Conservation (phyloP, 1,140 invertebrate species). For the Apis dorsata region DNA sequence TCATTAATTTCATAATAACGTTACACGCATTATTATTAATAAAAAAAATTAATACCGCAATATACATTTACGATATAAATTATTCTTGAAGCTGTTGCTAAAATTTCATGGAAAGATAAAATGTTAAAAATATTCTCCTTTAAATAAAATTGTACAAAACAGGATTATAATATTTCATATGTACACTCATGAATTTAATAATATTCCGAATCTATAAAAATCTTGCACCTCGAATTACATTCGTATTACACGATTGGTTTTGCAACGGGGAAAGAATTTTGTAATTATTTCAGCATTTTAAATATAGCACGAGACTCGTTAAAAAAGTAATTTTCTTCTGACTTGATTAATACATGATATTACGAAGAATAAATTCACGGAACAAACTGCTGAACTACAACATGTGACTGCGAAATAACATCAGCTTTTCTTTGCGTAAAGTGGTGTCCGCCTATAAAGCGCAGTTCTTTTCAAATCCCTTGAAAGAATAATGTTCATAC, state of each 20-base stretch:
- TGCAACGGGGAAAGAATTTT: background rate
- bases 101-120: background rate
- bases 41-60: background rate
- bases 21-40: no score
- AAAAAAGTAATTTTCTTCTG: slow-evolving; percentile 13
- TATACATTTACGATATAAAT: background rate
- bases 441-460: background rate
- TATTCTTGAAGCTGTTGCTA: background rate
- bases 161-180: no score
- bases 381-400: background rate
- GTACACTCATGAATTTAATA: no score
- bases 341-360: slow-evolving; percentile 4
- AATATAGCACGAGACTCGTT: background rate
- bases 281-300: background rate
- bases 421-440: background rate
- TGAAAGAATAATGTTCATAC: background rate
- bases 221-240: background rate
- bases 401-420: background rate
- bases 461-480: no score
- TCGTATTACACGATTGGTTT: background rate
- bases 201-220: background rate
- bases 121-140: background rate
- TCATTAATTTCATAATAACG: background rate
- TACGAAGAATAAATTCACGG: background rate
- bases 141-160: background rate